A percentile compares a stretch with the other conserved stretches of the same genome.
Evolutionary conservation across 2,797 vertebrate genomes (phyloP).

Genomic region (Cyprinella venusta): DNA sequence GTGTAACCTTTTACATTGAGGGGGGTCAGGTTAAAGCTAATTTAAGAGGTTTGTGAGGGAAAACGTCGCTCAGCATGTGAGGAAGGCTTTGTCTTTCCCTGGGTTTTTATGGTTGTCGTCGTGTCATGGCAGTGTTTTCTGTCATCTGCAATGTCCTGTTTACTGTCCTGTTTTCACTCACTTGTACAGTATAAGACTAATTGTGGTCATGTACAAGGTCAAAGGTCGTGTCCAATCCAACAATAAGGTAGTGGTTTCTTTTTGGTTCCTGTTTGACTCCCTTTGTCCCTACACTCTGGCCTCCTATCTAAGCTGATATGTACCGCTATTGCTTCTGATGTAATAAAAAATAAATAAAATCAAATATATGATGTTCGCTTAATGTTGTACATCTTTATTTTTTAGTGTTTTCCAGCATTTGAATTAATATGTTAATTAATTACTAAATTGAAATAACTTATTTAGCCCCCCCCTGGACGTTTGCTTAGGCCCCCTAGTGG

Average conservation of each 20-base stretch:
- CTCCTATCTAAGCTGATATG: not conserved
- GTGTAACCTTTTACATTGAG: conserved; percentile 33
- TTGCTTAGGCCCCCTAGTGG: not conserved
- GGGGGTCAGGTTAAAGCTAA: conserved; percentile 23
- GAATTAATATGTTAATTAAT: not conserved
- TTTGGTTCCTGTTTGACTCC: not conserved
- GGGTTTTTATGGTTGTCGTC: not conserved
- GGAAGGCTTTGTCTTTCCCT: conserved; percentile 39
- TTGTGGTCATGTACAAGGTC: not conserved
- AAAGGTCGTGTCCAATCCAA: not conserved
- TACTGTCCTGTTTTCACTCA: conserved; percentile 11
- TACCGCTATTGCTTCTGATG: not conserved
- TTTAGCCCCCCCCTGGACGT: not conserved
- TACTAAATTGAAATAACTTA: not conserved
- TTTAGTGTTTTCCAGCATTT: not conserved
- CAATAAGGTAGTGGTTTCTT: not conserved
- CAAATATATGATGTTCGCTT: not conserved
- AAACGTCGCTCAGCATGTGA: conserved; percentile 46
- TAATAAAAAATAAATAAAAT: not conserved
- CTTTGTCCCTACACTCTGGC: not conserved
- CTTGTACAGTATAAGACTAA: not conserved
- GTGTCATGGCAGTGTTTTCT: not conserved
- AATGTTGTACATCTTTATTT: not conserved
- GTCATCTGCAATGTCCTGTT: conserved; percentile 6
- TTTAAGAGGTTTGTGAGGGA: conserved; percentile 32